Evolutionary conservation across 1,140 invertebrate genomes (phyloP).

Genomic region (Lepidurus apus): DNA sequence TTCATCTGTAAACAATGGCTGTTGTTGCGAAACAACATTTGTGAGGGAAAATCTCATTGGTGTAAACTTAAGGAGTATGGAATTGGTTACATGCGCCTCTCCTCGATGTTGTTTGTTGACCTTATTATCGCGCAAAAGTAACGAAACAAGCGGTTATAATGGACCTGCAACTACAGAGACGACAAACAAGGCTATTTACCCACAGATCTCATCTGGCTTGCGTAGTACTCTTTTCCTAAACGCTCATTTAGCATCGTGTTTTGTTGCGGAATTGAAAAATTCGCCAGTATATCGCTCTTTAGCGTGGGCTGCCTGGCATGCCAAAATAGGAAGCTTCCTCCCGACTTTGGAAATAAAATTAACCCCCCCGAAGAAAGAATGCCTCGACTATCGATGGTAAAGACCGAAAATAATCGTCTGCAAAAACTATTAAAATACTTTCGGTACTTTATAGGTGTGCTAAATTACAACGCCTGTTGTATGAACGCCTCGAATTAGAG

Average conservation of each 20-base stretch:
- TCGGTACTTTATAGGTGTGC: neutral
- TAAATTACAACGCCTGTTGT: conserved; percentile 24
- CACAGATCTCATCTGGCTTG: neutral
- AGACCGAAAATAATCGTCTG: neutral
- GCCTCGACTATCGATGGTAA: neutral
- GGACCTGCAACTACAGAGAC: no score
- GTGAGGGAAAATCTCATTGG: neutral
- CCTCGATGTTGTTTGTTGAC: no score
- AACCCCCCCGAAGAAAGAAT: neutral
- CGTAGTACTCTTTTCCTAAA: neutral
- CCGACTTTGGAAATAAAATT: neutral
- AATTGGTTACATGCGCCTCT: no score
- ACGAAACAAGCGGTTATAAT: no score
- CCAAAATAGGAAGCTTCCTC: neutral
- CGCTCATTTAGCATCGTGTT: neutral
- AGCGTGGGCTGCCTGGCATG: neutral
- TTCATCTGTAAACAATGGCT: neutral
- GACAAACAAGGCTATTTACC: neutral
- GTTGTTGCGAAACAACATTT: neutral
- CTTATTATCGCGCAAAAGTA: no score
- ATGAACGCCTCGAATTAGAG: conserved; percentile 43
- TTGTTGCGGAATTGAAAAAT: neutral
- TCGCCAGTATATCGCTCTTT: neutral
- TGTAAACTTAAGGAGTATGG: no score
- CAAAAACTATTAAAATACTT: neutral